Conservation (phyloP, 2,113 vertebrate species). For the Pterocles burchelli region DNA sequence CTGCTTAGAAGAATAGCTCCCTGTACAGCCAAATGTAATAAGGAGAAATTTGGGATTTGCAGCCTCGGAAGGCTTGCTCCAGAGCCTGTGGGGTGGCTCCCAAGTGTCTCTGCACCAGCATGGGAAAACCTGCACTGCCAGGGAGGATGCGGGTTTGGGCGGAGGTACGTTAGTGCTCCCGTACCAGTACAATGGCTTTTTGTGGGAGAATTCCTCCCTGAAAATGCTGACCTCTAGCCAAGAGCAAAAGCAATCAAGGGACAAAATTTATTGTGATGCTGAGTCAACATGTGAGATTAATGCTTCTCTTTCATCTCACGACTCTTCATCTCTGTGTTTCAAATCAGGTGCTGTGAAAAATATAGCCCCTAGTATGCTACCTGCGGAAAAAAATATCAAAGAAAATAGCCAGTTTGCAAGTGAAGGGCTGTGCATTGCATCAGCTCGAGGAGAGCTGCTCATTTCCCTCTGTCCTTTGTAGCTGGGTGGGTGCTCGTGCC, state of each 20-base stretch:
- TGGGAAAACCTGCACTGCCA: background rate
- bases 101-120: background rate
- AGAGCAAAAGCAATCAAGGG: constrained; percentile 35
- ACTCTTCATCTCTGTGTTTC: constrained; percentile 33
- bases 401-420: background rate
- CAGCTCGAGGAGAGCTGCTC: background rate
- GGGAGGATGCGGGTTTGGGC: background rate
- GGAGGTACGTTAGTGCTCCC: fast-evolving
- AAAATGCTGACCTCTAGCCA: constrained; percentile 18
- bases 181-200: background rate
- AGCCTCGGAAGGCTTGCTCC: background rate
- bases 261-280: constrained; percentile 7
- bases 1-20: background rate
- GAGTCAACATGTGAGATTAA: constrained; percentile 10
- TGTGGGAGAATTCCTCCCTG: background rate
- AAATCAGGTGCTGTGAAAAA: background rate
- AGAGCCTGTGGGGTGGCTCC: background rate
- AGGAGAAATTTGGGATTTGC: background rate
- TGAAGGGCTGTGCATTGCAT: background rate
- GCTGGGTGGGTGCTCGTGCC: background rate
- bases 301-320: constrained; percentile 4
- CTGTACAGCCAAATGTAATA: background rate
- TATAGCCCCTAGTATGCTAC: background rate
- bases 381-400: background rate
- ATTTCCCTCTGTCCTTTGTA: background rate